Evolutionary conservation across 1,140 invertebrate species (phyloP).

Genomic region (Bombus cullumanus): DNA sequence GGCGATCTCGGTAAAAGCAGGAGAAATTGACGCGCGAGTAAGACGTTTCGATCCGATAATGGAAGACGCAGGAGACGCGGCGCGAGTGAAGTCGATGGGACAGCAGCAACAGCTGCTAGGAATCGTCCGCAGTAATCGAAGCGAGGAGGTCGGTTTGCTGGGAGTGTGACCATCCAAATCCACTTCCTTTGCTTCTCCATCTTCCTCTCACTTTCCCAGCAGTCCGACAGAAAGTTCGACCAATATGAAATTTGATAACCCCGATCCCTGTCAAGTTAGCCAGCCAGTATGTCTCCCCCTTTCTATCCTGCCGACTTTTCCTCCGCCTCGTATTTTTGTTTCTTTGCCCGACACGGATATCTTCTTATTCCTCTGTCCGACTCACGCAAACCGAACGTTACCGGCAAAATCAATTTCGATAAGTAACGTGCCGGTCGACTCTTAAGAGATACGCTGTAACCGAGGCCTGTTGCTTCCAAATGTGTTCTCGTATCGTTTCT

Average conservation of each 20-base stretch:
- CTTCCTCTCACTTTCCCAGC: background rate
- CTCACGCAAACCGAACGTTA: background rate
- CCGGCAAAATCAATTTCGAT: constrained; percentile 59
- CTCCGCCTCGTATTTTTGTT: background rate
- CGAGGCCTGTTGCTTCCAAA: background rate
- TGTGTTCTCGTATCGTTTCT: no score
- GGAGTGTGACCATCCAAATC: no score
- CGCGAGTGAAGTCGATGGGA: constrained; percentile 58
- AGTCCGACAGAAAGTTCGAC: constrained; percentile 39
- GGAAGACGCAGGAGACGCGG: constrained; percentile 19
- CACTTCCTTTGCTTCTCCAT: no score
- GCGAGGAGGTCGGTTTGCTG: constrained; percentile 7
- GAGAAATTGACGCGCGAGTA: constrained; percentile 19
- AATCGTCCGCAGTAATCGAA: constrained; percentile 64
- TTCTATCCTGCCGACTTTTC: background rate
- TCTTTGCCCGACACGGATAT: background rate
- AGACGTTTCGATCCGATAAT: constrained; percentile 62
- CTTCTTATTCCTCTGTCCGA: background rate
- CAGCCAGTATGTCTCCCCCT: background rate
- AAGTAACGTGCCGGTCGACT: constrained; percentile 47
- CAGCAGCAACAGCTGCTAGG: constrained; percentile 64
- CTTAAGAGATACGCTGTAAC: background rate
- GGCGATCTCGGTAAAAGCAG: background rate
- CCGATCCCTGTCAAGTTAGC: constrained; percentile 50
- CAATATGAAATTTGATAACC: constrained; percentile 71